Conservation (phyloP, 2,113 vertebrate species). For the Lipotes vexillifer region DNA sequence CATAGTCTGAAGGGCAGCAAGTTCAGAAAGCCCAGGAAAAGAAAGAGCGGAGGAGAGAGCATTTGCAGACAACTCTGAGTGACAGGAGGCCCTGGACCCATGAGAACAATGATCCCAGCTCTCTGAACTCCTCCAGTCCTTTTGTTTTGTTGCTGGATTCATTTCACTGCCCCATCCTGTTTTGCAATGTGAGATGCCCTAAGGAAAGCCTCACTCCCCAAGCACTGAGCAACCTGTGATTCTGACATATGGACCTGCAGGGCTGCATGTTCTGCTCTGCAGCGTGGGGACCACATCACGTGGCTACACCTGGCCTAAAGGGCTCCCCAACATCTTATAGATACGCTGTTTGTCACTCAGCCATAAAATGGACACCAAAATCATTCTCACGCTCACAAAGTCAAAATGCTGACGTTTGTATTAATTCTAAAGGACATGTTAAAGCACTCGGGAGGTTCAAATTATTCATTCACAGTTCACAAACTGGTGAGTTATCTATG, state of each 20-base stretch:
- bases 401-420: not conserved
- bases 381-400: not conserved
- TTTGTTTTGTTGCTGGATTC: not conserved
- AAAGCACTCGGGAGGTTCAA: not conserved
- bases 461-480: not conserved
- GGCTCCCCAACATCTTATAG: not conserved
- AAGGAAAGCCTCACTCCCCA: not conserved
- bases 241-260: not conserved
- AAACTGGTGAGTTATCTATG: not conserved
- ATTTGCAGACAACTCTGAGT: not conserved
- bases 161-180: not conserved
- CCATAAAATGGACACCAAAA: not conserved
- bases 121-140: not conserved
- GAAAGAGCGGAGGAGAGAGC: not conserved
- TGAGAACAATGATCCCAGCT: not conserved
- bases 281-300: not conserved
- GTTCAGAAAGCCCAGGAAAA: not conserved
- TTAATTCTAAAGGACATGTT: not conserved
- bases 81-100: not conserved
- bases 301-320: not conserved
- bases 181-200: not conserved
- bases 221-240: not conserved
- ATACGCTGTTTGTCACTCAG: not conserved
- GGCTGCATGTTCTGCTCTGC: not conserved
- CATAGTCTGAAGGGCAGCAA: not conserved